phyloP scores from a whole-genome alignment of 2,888 invertebrate species.

The Acleris literana region DNA sequence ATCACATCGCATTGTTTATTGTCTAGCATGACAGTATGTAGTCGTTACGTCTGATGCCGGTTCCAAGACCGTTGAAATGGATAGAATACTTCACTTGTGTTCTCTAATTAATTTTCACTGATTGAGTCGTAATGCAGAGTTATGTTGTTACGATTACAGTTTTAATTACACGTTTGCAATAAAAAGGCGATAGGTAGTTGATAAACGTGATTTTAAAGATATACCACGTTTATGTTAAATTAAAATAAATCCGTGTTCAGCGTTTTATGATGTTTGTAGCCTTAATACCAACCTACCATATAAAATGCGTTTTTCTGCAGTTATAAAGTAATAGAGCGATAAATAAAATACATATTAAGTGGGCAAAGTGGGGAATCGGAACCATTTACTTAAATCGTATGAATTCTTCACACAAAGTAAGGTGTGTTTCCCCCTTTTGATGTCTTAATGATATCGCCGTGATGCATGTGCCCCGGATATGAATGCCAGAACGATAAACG shows the following conservation, averaged over 20 bases:
- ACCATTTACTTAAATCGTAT: constrained; percentile 44
- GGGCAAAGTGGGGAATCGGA: constrained; percentile 47
- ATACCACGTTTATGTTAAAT: too few species aligned
- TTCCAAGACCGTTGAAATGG: constrained; percentile 47
- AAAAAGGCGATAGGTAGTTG: constrained; percentile 4
- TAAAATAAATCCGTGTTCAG: too few species aligned
- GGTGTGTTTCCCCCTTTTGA: constrained; percentile 68
- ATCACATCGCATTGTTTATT: constrained; percentile 36
- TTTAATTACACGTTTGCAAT: constrained; percentile 14
- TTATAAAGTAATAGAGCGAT: too few species aligned
- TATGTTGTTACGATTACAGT: constrained; percentile 8
- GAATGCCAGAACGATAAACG: constrained; percentile 52
- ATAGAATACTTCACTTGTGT: constrained; percentile 52
- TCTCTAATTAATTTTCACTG: constrained; percentile 56
- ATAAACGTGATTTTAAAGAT: not conserved
- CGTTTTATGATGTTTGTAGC: too few species aligned
- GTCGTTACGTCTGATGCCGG: constrained; percentile 50
- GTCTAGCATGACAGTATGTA: constrained; percentile 44
- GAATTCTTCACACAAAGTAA: constrained; percentile 65
- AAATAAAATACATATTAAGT: constrained; percentile 13
- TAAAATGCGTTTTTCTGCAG: too few species aligned
- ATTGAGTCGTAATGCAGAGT: constrained; percentile 43
- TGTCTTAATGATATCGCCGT: constrained; percentile 76
- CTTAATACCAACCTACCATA: too few species aligned
- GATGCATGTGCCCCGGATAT: constrained; percentile 75